Conservation (phyloP, 2,113 vertebrate genomes). For the Nothocercus nigrocapillus region DNA sequence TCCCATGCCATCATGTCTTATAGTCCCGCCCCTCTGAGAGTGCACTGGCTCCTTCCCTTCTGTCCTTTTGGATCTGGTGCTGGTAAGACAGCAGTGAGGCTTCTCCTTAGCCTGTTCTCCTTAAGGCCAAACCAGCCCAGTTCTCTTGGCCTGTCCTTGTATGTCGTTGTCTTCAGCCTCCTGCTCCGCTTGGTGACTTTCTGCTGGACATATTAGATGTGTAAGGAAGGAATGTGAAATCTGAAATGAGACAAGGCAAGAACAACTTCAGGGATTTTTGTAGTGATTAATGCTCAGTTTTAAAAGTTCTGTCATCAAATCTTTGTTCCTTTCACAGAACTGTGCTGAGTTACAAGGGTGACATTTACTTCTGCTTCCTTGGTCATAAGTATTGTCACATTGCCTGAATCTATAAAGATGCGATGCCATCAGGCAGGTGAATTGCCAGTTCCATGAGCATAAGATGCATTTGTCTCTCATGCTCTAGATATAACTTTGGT, state of each 20-base stretch:
- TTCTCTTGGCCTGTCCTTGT: neutral
- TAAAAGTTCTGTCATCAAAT: neutral
- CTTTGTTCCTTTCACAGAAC: neutral
- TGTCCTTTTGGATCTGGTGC: too few species aligned
- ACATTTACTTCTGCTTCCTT: neutral
- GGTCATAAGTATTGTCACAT: neutral
- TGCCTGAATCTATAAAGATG: neutral
- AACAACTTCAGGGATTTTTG: neutral
- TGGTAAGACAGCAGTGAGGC: too few species aligned
- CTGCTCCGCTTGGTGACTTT: neutral
- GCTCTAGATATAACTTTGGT: neutral
- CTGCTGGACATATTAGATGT: neutral
- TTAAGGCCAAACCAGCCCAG: neutral
- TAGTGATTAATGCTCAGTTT: neutral
- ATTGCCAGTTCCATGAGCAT: neutral
- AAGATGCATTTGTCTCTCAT: neutral
- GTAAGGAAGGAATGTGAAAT: neutral
- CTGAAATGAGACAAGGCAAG: neutral
- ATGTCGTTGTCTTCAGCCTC: too few species aligned
- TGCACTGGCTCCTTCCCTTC: too few species aligned
- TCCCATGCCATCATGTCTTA: neutral
- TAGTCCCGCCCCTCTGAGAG: too few species aligned
- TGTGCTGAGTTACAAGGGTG: neutral
- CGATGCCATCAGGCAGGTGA: neutral
- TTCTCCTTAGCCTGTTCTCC: too few species aligned